These are phyloP conservation scores for Trichomycterus rosablanca DNA, from an alignment of 2,113 vertebrate species.

Conservation along the genomic window DNA sequence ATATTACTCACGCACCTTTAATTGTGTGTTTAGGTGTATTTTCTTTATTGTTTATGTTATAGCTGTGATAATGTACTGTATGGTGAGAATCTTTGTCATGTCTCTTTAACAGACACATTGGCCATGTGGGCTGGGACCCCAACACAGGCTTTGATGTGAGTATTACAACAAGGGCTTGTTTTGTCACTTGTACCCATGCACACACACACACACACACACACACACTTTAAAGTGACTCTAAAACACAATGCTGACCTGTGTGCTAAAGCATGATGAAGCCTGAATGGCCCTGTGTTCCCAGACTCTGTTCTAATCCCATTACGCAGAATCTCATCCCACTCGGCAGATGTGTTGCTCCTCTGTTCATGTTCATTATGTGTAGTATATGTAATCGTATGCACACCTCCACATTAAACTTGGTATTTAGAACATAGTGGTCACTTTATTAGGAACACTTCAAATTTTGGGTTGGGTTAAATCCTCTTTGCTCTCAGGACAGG, in stretches of 20 bases:
- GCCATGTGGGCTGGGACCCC: constrained; percentile 98
- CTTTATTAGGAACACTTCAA: too few species aligned
- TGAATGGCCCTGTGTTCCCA: constrained; percentile 59
- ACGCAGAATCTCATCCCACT: constrained; percentile 26
- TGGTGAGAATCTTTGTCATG: too few species aligned
- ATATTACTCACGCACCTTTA: too few species aligned
- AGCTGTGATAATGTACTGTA: too few species aligned
- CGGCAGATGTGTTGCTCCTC: neutral
- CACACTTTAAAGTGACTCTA: constrained; percentile 26
- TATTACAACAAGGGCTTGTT: constrained; percentile 53
- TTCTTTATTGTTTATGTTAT: too few species aligned
- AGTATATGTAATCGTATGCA: neutral
- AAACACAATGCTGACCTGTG: constrained; percentile 61
- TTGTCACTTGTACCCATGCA: constrained; percentile 11
- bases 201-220: constrained; percentile 20
- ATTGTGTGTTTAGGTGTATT: too few species aligned
- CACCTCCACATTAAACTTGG: too few species aligned
- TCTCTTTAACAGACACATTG: constrained; percentile 81
- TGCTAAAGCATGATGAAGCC: constrained; percentile 49
- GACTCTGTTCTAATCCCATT: constrained; percentile 26
- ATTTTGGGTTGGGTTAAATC: too few species aligned
- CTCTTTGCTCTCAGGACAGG: too few species aligned
- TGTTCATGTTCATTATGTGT: neutral
- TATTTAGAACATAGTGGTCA: too few species aligned
- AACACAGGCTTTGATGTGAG: constrained; percentile 99